Evolutionary conservation across 2,797 vertebrate genomes (phyloP), one percentile per base, ranked within the genome.

Genomic region (Halcyon smyrnensis): DNA sequence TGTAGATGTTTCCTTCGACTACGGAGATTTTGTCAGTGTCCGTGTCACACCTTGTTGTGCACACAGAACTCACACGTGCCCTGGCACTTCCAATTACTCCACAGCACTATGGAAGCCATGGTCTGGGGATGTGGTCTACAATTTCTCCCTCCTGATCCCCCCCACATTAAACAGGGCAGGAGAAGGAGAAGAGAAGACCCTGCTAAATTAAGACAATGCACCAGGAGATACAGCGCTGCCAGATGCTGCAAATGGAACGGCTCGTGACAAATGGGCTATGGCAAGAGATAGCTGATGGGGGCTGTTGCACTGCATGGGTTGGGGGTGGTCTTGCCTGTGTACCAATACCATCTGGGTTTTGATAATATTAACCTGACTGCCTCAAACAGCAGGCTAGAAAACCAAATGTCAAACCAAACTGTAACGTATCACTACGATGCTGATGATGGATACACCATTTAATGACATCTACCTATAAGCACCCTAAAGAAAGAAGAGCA

Each of bases 401-500:
- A 68, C 13, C 76, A 16, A 45, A 50, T 3, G 36, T 39, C 27
- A 3, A 3, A 37, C 1, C 8, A 32, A 8, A 11, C 1, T 6
- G 76, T 8, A 4, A 12, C 0, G 0, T 1, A 2, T 25, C 23
- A 4, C 37, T 4, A 3, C 0, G 1, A 39, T 1, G 69, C 43
- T 20, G 36, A 3, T 13, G 74, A 20, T 2, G 68, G 82, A 30
- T 7, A 28, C 25, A 46, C 68, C 21, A 2, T 0, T 9, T 53
- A 51, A 5, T 0, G 11, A 15, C 50, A 86, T 28, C 27, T 53
- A 53, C 73, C 70, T 41, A 11, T 2, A 3, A 16, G 64, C 46
- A 1, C 56, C 8, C 37, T 9, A 5, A 25, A 1, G 62, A 5
- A 43, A 73, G 39, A 6, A 56, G 53, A 34, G 9, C 23, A 9